Evolutionary conservation across 2,888 invertebrate genomes (phyloP), one percentile per base, ranked within the genome.

Genomic region (Crioceris asparagi): DNA sequence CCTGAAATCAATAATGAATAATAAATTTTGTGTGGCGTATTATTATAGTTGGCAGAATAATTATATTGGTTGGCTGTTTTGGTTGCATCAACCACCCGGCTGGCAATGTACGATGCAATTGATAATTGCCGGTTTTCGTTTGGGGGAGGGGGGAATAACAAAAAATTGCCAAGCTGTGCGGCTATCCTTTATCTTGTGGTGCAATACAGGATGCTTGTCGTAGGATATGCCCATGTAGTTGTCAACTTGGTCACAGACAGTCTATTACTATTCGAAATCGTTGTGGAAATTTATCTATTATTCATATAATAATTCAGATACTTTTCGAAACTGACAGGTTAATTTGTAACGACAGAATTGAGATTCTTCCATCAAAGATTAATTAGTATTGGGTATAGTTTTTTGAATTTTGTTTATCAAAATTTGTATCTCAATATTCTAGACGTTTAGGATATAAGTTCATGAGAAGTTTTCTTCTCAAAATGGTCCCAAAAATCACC

Each of bases 1-100:
- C 52, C 50, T 51, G 52, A 48, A 53, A 53, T 53, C 52, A 49
- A 52, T 54, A 52, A 52, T 50, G 49, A 53, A 51, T 27, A 12
- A 51, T 50, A 47, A 50, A 34, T 36, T 41, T 36, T 38, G 39
- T 36, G 36, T 38, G 32, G 39, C 23, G 39, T 41, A 44, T 44
- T 39, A 47, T 50, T 50, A 50, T 47, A 45, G 45, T 41, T 36
- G 40, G 43, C n/a, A 10, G 14, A 46, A 47, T 47, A 44, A 47
- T 47, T 47, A 44, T 45, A 12, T 10, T 12, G 6, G 15, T 15
- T 32, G 35, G 38, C 39, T 42, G 32, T 42, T 43, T 43, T 35
- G 38, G 41, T 44, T 41, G 39, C 39, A 30, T 41, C 40, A 27
- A 36, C 40, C 39, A 37, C 42, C 36, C 39, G n/a, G n/a, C n/a